Evolutionary conservation across 2,888 invertebrate species (phyloP).

Genomic region (Drosophila sordidapex): DNA sequence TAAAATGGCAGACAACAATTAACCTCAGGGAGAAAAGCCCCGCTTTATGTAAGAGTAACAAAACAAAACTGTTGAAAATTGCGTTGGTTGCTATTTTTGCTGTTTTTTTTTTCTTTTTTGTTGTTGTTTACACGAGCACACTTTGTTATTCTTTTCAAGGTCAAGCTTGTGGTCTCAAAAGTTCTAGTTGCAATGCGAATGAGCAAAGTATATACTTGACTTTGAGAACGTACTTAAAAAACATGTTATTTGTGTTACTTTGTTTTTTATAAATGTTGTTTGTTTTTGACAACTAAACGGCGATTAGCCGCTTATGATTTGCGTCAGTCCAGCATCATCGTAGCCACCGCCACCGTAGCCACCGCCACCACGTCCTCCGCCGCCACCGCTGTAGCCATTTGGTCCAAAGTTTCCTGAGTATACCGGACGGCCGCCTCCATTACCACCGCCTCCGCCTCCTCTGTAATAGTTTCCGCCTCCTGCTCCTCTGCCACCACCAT

Average conservation of each 20-base stretch:
- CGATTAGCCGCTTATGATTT: constrained; percentile 61
- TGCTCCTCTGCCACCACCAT: constrained; percentile 7
- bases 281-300: not conserved
- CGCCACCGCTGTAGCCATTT: constrained; percentile 48
- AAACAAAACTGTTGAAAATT: not conserved
- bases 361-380: constrained; percentile 26
- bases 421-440: constrained; percentile 54
- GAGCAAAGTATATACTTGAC: not conserved
- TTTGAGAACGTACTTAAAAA: not conserved
- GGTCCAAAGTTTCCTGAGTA: constrained; percentile 69
- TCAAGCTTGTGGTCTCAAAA: not conserved
- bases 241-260: not conserved
- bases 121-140: not conserved
- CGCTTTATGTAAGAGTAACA: not conserved
- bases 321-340: constrained; percentile 60
- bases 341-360: constrained; percentile 22
- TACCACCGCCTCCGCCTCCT: constrained; percentile 13
- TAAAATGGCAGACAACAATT: too few species aligned
- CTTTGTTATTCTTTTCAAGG: not conserved
- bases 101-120: not conserved
- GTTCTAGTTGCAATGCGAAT: not conserved
- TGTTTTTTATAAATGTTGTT: constrained; percentile 1
- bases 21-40: not conserved
- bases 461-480: constrained; percentile 20
- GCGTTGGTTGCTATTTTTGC: not conserved